Percentiles rank a stretch among this genome's conserved stretches.
phyloP scores from a whole-genome alignment of 2,113 vertebrate genomes.

The Mormoops blainvillei region DNA sequence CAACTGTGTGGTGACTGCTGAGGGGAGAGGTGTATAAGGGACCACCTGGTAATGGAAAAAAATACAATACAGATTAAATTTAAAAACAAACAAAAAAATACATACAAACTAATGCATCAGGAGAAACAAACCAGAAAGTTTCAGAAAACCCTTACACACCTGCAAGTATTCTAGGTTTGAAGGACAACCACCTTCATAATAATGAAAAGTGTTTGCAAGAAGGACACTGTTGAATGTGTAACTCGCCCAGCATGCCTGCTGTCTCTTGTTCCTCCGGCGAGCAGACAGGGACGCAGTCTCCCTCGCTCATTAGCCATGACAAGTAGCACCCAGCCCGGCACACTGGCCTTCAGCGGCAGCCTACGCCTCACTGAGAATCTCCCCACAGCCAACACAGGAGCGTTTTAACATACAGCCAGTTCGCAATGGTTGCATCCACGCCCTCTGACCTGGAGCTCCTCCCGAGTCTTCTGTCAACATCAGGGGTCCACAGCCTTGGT shows the following conservation, averaged over 20 bases:
- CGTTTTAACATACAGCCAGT: background rate
- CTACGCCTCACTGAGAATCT: background rate
- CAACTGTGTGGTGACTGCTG: too few species aligned
- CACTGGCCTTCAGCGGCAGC: background rate
- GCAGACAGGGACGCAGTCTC: accelerated
- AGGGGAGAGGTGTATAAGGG: too few species aligned
- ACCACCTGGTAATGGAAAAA: too few species aligned
- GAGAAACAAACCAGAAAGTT: background rate
- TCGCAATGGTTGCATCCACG: background rate
- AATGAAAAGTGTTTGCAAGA: background rate
- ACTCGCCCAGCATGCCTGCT: background rate
- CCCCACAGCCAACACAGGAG: background rate
- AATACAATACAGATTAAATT: too few species aligned
- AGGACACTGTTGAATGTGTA: background rate
- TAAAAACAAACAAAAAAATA: too few species aligned
- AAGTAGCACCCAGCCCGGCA: background rate
- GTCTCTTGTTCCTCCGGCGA: background rate
- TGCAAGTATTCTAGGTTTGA: background rate
- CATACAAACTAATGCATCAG: background rate
- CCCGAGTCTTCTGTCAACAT: background rate
- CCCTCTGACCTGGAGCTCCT: background rate
- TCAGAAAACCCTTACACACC: background rate
- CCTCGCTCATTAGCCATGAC: background rate
- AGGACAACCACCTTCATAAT: background rate
- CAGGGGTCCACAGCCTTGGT: background rate